Evolutionary conservation across 2,113 vertebrate genomes (phyloP).

Genomic region (Eidolon helvum): DNA sequence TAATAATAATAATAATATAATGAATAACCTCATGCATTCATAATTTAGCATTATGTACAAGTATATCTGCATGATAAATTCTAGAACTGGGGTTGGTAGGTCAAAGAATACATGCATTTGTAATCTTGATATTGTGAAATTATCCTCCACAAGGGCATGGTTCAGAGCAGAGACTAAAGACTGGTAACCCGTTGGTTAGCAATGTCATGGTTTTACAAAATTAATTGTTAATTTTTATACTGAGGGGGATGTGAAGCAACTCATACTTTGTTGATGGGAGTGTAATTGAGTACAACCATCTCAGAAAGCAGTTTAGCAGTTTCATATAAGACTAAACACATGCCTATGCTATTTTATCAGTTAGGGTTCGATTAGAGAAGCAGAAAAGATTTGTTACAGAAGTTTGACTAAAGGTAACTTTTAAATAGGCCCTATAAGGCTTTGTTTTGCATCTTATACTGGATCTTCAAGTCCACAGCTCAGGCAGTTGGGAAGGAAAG

Average conservation of each 20-base stretch:
- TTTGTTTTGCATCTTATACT: neutral
- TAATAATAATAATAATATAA: neutral
- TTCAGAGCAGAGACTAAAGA: neutral
- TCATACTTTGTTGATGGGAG: neutral
- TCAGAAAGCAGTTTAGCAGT: neutral
- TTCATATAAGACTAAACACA: neutral
- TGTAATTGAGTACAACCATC: neutral
- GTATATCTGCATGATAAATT: neutral
- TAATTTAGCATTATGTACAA: neutral
- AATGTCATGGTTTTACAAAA: neutral
- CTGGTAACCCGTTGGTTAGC: neutral
- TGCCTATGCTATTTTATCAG: neutral
- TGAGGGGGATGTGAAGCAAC: neutral
- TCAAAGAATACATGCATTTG: neutral
- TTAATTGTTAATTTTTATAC: neutral
- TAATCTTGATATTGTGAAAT: neutral
- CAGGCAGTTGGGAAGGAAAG: neutral
- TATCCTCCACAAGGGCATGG: neutral
- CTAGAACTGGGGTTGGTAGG: neutral
- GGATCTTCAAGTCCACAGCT: neutral
- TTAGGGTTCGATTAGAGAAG: neutral
- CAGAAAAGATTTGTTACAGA: neutral
- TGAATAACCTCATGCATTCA: neutral
- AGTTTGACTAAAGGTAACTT: neutral
- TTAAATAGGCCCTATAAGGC: neutral